Base-by-base conservation (phyloP, 2,113 vertebrate genomes). In the Oryzias melastigma region DNA sequence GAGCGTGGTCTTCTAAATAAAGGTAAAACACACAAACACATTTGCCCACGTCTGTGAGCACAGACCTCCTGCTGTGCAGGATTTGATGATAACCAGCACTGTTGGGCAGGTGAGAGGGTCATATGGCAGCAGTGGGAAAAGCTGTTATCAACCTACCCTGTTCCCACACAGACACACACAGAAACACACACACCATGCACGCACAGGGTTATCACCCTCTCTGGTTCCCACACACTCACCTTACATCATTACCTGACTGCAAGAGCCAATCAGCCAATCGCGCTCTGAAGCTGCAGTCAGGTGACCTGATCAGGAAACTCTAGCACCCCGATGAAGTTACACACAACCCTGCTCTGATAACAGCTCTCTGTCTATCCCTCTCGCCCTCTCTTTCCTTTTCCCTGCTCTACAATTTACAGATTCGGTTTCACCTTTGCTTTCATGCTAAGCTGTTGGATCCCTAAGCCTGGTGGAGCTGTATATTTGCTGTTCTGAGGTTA, bases 221-320 rank as follows among this genome's bases (percentile, higher is more conserved):
- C 92, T 90, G 89, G 93, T 98, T 98, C 97, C 96, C 97, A 99
- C 96, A 98, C 95, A 94, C 96, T 98, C 96, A 94, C 87, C 95
- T 99, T 98, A 99, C 97, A 96, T 98, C 95, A 98, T 98, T 98
- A 98, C 92, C 81, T 90, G 92, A 91, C 93, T 91, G 92, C 91
- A 84, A 85, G 90, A 93, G 92, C 81, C 58, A 84, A 80, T 89
- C 91, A 91, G 87, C 97, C 97, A 98, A 98, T 96, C 80, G 89
- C 80, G 79, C 66, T 75, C 69, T 65, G 45, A 81, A 86, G 78
- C 81, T 62, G 41, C 66, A 8, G 89, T 97, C 97, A 99, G 90
- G 90, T 98, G 97, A 98, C 93, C 88, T 88, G 90, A 95, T 94
- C 93, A 95, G 90, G 96, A 98, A 99, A 99, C 91, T 83, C 88